A percentile compares a stretch with the other conserved stretches of the same genome.
Conservation (phyloP, 2,797 vertebrate genomes). For the Anguilla megastoma region DNA sequence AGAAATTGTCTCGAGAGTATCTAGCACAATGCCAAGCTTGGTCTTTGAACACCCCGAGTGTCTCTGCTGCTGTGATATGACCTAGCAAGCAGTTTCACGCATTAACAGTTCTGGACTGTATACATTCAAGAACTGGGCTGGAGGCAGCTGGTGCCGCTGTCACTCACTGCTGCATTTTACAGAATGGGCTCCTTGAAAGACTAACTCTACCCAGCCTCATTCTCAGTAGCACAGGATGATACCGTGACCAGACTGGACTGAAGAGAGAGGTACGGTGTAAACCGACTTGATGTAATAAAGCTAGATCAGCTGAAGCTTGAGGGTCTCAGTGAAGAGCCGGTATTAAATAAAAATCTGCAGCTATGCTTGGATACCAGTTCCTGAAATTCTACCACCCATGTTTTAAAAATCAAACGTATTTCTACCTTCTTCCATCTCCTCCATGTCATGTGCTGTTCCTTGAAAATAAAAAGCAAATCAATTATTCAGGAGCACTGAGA, state of each 20-base stretch:
- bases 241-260: not conserved
- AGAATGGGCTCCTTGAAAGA: not conserved
- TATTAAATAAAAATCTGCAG: constrained; percentile 11
- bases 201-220: not conserved
- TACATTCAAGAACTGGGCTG: not conserved
- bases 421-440: constrained; percentile 37
- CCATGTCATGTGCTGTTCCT: constrained; percentile 16
- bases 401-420: constrained; percentile 45
- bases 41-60: not conserved
- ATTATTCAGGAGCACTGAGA: constrained; percentile 57
- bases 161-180: not conserved
- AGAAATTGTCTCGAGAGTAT: not conserved
- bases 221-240: not conserved
- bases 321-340: not conserved
- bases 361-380: not conserved
- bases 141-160: not conserved
- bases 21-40: not conserved
- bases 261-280: not conserved
- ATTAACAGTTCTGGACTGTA: not conserved
- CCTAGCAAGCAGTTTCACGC: not conserved
- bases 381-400: not conserved
- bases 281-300: not conserved
- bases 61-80: not conserved
- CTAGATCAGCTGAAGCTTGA: not conserved
- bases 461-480: constrained; percentile 55